A percentile compares a stretch with the other conserved stretches of the same genome.
phyloP scores from a whole-genome alignment of 2,888 invertebrate genomes.

The Hydrotaea diabolus region DNA sequence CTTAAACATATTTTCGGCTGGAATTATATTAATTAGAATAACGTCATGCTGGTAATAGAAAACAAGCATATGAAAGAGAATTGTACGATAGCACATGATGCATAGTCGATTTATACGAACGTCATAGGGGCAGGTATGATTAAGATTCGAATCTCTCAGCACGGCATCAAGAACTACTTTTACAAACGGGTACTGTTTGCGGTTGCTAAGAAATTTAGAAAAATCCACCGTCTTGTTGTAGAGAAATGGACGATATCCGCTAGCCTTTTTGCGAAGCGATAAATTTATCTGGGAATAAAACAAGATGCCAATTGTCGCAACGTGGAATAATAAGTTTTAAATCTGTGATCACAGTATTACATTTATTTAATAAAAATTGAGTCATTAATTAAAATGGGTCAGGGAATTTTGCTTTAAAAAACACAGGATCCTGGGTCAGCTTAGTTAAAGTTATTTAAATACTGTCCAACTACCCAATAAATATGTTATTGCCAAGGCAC shows the following conservation, averaged over 20 bases:
- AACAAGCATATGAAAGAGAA: background rate
- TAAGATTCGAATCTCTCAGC: slow-evolving; percentile 23
- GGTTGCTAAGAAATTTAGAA: background rate
- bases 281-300: background rate
- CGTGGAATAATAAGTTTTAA: too few relatives aligned
- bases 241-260: background rate
- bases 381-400: too few relatives aligned
- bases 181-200: background rate
- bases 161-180: background rate
- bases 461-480: too few relatives aligned
- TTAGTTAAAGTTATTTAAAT: too few relatives aligned
- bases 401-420: too few relatives aligned
- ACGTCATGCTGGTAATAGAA: slow-evolving; percentile 55
- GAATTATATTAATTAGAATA: slow-evolving; percentile 17
- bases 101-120: background rate
- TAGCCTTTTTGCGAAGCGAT: background rate
- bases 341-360: too few relatives aligned
- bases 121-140: slow-evolving; percentile 39
- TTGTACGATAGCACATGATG: background rate
- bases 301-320: too few relatives aligned
- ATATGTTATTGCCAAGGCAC: too few relatives aligned
- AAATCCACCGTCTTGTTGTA: background rate
- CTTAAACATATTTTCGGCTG: slow-evolving; percentile 30
- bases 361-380: too few relatives aligned
- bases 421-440: too few relatives aligned